phyloP scores from a whole-genome alignment of 1,140 invertebrate genomes.

The Drosophila kohkoa region DNA sequence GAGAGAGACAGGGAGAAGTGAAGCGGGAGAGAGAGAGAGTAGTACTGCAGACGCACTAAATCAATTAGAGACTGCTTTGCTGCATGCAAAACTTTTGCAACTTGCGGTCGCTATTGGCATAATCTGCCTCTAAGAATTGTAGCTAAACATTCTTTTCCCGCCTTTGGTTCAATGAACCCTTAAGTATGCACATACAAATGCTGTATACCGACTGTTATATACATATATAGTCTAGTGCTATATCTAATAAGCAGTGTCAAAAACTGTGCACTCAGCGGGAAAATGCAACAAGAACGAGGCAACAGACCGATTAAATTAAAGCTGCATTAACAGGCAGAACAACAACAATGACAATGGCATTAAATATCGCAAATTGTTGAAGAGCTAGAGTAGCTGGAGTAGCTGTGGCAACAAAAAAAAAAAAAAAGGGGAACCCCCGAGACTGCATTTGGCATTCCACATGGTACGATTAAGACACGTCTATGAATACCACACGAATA shows the following conservation, averaged over 20 bases:
- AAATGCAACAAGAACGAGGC: conserved; percentile 64
- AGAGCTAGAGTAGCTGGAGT: too few species aligned
- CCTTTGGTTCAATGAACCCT: conserved; percentile 41
- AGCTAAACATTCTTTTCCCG: neutral
- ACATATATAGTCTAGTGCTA: neutral
- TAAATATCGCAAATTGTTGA: conserved; percentile 52
- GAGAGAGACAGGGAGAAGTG: neutral
- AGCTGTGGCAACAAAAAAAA: too few species aligned
- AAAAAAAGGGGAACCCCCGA: neutral
- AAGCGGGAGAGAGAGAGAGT: neutral
- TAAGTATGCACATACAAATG: neutral
- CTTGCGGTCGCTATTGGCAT: conserved; percentile 39
- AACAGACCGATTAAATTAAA: conserved; percentile 77
- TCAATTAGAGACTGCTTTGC: conserved; percentile 63
- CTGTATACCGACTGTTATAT: neutral
- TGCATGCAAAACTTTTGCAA: conserved; percentile 20
- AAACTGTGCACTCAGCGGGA: conserved; percentile 53
- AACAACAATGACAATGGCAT: conserved; percentile 51
- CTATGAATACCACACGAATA: conserved; percentile 39
- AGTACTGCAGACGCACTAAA: conserved; percentile 66
- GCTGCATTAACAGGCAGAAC: conserved; percentile 67
- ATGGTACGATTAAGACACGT: conserved; percentile 69
- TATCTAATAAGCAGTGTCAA: conserved; percentile 40
- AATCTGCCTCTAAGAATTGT: neutral
- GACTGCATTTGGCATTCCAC: conserved; percentile 37